phyloP scores from a whole-genome alignment of 2,888 invertebrate genomes.

The Penaeus monodon region DNA sequence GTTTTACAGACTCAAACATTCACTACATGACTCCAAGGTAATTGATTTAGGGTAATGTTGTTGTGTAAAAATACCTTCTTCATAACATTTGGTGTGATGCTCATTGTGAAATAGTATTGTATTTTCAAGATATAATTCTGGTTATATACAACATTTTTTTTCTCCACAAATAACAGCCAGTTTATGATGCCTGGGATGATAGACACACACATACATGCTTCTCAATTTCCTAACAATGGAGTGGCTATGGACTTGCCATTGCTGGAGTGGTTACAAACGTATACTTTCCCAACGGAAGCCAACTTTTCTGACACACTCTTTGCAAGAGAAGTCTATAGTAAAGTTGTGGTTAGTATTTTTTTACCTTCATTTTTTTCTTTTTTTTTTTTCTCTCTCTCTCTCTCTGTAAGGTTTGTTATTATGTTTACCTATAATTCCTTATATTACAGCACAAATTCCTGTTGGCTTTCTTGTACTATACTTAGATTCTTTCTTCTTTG shows the following conservation, averaged over 20 bases:
- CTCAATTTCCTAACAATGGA: conserved; percentile 89
- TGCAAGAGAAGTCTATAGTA: conserved; percentile 79
- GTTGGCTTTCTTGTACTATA: no score
- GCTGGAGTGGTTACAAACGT: conserved; percentile 85
- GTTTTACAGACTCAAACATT: conserved; percentile 63
- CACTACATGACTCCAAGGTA: conserved; percentile 61
- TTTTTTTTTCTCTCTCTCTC: neutral
- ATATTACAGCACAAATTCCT: neutral
- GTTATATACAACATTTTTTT: neutral
- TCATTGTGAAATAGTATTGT: neutral
- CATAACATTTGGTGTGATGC: neutral
- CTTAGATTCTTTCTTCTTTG: neutral
- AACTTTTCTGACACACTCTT: conserved; percentile 79
- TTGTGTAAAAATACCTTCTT: neutral
- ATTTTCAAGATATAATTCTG: no score
- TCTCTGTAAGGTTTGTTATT: neutral
- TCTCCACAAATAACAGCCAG: conserved; percentile 65
- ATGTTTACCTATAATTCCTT: neutral
- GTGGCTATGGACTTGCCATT: conserved; percentile 84
- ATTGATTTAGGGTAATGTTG: neutral
- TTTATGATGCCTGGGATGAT: conserved; percentile 89
- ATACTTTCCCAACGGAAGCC: conserved; percentile 87
- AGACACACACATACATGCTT: conserved; percentile 91
- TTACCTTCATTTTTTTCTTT: no score
- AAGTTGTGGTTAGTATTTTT: conserved; percentile 76